phyloP scores from a whole-genome alignment of 2,888 invertebrate species.

The Drosophila glabriapex region DNA sequence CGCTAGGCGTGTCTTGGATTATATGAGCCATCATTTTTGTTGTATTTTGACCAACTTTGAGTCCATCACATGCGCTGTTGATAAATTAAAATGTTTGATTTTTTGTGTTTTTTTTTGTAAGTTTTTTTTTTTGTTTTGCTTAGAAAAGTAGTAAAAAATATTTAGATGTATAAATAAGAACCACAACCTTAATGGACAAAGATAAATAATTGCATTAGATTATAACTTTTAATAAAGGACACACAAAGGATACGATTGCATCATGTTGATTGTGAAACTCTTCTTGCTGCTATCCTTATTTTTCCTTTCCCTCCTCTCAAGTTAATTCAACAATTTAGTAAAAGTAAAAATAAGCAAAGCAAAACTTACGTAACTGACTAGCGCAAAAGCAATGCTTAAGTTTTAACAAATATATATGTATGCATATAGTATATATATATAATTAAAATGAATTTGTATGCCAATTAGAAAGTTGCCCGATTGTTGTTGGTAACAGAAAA shows the following conservation, averaged over 20 bases:
- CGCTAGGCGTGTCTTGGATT: slow-evolving; percentile 44
- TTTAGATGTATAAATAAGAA: slow-evolving; percentile 77
- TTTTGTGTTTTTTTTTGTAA: slow-evolving; percentile 7
- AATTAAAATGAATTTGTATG: slow-evolving; percentile 37
- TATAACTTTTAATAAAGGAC: slow-evolving; percentile 53
- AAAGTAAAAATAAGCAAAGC: slow-evolving; percentile 46
- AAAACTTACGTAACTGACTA: slow-evolving; percentile 65
- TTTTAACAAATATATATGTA: slow-evolving; percentile 13
- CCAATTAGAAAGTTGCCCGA: slow-evolving; percentile 56
- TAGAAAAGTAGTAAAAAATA: slow-evolving; percentile 67
- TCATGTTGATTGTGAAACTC: slow-evolving; percentile 41
- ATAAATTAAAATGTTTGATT: slow-evolving; percentile 71
- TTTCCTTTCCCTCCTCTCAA: background rate
- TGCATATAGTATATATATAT: slow-evolving; percentile 9
- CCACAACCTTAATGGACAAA: slow-evolving; percentile 83
- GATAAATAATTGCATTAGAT: slow-evolving; percentile 69
- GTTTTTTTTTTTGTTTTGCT: slow-evolving; percentile 41
- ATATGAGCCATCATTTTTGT: slow-evolving; percentile 13
- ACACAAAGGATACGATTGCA: slow-evolving; percentile 23
- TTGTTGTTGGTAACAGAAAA: slow-evolving; percentile 35
- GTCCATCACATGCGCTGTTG: slow-evolving; percentile 80
- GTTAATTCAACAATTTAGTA: slow-evolving; percentile 39
- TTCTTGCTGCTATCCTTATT: background rate
- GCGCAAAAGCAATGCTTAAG: slow-evolving; percentile 61
- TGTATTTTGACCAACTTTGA: slow-evolving; percentile 45